Percentiles rank a stretch among this genome's conserved stretches.
These are phyloP conservation scores for Plebejus argus DNA, from an alignment of 2,888 invertebrate species.

Conservation along the genomic window DNA sequence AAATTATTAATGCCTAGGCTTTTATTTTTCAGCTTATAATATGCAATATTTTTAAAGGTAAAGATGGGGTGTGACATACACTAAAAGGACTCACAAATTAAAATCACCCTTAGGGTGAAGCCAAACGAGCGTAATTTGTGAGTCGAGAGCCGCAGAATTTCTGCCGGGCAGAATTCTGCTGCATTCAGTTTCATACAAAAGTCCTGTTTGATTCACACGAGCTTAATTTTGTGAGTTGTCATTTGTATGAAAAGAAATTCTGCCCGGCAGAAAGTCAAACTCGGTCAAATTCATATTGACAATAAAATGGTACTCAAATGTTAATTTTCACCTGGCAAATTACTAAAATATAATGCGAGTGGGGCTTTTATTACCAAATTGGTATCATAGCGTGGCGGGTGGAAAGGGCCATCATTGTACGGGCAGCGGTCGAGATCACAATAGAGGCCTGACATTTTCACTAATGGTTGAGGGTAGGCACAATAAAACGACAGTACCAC, in stretches of 20 bases:
- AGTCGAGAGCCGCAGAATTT: no score
- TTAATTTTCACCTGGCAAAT: slow-evolving; percentile 22
- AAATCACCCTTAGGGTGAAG: no score
- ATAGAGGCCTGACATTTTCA: slow-evolving; percentile 80
- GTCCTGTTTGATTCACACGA: no score
- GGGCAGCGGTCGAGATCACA: slow-evolving; percentile 72
- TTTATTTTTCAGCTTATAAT: not conserved
- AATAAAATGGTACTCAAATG: not conserved
- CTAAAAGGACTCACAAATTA: no score
- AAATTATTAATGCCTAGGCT: not conserved
- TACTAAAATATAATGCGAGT: slow-evolving; percentile 29
- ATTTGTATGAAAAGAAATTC: no score
- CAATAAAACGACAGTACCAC: slow-evolving; percentile 80
- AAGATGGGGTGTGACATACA: no score
- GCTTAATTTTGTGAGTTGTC: no score
- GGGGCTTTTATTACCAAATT: slow-evolving; percentile 55
- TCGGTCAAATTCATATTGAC: not conserved
- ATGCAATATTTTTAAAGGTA: no score
- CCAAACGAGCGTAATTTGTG: no score
- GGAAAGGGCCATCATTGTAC: slow-evolving; percentile 75
- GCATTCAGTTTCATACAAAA: no score
- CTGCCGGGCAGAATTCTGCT: no score
- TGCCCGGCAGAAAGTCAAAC: no score
- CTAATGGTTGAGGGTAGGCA: slow-evolving; percentile 80
- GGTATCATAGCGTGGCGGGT: slow-evolving; percentile 72